Conservation (phyloP, 1,140 invertebrate genomes). For the Neodiprion fabricii region DNA sequence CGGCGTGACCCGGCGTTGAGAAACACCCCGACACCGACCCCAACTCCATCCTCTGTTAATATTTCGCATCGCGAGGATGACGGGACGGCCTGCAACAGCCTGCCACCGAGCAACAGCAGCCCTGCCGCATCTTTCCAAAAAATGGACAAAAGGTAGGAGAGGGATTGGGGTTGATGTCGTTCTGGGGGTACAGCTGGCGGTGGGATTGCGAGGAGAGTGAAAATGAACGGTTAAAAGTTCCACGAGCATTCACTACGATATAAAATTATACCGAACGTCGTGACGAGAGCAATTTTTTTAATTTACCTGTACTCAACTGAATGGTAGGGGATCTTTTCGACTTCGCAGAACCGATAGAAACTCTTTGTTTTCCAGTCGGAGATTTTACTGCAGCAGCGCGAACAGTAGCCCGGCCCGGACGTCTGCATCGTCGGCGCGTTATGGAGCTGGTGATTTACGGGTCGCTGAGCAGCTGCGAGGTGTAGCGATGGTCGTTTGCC, state of each 20-base stretch:
- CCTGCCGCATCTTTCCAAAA: not conserved
- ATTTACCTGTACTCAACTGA: too few relatives aligned
- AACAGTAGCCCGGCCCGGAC: conserved; percentile 49
- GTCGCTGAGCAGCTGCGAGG: conserved; percentile 72
- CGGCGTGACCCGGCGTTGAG: conserved; percentile 47
- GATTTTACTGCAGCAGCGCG: conserved; percentile 38
- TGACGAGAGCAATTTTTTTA: too few relatives aligned
- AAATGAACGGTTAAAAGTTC: too few relatives aligned
- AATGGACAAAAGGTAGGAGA: conserved; percentile 39
- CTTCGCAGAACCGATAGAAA: not conserved
- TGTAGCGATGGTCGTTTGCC: conserved; percentile 87
- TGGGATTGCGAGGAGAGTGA: too few relatives aligned
- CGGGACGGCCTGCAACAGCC: conserved; percentile 46
- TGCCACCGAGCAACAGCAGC: conserved; percentile 21
- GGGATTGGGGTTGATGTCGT: too few relatives aligned
- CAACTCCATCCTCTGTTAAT: conserved; percentile 52
- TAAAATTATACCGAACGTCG: too few relatives aligned
- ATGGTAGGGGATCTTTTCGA: too few relatives aligned
- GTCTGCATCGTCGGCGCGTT: conserved; percentile 44
- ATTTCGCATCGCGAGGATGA: conserved; percentile 66
- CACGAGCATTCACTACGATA: too few relatives aligned
- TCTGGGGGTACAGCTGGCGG: too few relatives aligned
- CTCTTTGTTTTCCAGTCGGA: not conserved
- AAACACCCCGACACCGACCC: conserved; percentile 44
- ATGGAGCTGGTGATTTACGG: conserved; percentile 45